These are phyloP conservation scores for Augiades crinisus DNA, from an alignment of 2,888 invertebrate species.

Conservation along the genomic window DNA sequence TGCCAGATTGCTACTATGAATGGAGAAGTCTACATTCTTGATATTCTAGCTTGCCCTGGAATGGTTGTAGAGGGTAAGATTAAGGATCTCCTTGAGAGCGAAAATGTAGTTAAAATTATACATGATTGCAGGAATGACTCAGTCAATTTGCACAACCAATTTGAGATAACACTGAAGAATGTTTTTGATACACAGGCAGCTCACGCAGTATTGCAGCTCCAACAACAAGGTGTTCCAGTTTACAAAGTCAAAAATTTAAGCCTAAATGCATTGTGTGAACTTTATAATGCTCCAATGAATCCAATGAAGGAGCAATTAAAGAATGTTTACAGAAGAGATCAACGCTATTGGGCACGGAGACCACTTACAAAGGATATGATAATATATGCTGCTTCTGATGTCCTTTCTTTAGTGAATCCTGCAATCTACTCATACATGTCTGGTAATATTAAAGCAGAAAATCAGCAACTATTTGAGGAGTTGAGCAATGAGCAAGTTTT, in stretches of 20 bases:
- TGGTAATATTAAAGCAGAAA: constrained; percentile 86
- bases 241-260: constrained; percentile 97
- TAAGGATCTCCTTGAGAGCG: constrained; percentile 89
- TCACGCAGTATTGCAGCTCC: constrained; percentile 94
- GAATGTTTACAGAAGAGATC: constrained; percentile 91
- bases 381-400: constrained; percentile 94
- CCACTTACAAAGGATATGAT: constrained; percentile 96
- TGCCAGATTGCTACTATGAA: constrained; percentile 91
- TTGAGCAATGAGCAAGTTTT: constrained; percentile 93
- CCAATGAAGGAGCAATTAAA: constrained; percentile 95
- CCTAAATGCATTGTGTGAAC: constrained; percentile 94
- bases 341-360: constrained; percentile 93
- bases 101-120: constrained; percentile 92
- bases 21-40: constrained; percentile 93
- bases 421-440: constrained; percentile 87
- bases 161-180: constrained; percentile 89
- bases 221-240: constrained; percentile 94
- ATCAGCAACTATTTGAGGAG: constrained; percentile 88
- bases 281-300: constrained; percentile 93
- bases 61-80: constrained; percentile 90
- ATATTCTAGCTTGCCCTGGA: constrained; percentile 91
- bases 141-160: constrained; percentile 92
- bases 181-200: constrained; percentile 97
- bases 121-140: constrained; percentile 97
- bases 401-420: constrained; percentile 92